These are phyloP conservation scores for Hippocampus mohnikei DNA, from an alignment of 2,113 vertebrate species.

Conservation along the genomic window DNA sequence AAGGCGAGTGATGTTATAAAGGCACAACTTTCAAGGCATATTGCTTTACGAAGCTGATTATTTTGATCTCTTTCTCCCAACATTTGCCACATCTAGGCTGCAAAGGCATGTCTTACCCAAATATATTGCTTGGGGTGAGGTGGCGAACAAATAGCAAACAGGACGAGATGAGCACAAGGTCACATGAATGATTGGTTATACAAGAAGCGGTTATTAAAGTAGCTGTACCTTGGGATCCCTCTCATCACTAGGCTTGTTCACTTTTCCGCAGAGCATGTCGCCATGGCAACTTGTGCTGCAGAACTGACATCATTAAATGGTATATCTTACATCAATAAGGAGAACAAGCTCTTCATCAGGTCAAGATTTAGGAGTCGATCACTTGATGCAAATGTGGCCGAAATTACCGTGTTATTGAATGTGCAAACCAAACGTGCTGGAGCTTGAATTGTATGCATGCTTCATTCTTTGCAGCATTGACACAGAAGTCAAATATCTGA, in stretches of 20 bases:
- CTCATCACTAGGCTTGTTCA: background rate
- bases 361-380: background rate
- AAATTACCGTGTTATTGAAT: background rate
- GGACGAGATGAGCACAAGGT: background rate
- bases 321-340: background rate
- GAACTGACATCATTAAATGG: background rate
- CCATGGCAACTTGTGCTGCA: slow-evolving; percentile 15
- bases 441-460: background rate
- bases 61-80: background rate
- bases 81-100: background rate
- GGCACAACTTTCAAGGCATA: background rate
- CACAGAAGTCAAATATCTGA: background rate
- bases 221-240: background rate
- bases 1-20: background rate
- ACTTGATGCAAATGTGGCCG: background rate
- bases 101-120: background rate
- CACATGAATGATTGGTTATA: background rate
- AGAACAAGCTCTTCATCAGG: background rate
- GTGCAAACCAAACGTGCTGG: background rate
- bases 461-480: background rate
- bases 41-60: background rate
- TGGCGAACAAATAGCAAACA: background rate
- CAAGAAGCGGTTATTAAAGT: background rate
- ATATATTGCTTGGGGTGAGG: background rate
- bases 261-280: background rate